Conservation (phyloP, 1,140 invertebrate species). For the Drosophila lacertosa region DNA sequence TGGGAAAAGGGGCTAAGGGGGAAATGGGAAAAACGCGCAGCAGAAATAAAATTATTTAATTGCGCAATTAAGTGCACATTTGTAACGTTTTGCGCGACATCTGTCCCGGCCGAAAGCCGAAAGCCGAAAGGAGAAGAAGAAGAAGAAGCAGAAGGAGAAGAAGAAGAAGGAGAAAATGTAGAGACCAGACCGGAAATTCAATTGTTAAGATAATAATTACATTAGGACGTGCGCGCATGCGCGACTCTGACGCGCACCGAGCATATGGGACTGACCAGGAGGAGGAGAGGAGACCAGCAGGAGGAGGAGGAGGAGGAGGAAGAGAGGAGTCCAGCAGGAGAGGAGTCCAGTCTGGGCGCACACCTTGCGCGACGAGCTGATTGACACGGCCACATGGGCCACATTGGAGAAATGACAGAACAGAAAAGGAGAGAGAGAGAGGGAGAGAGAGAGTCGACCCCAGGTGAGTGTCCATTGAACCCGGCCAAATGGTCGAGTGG, state of each 20-base stretch:
- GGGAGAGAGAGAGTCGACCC: slow-evolving; percentile 10
- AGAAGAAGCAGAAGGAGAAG: slow-evolving; percentile 39
- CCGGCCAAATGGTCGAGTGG: slow-evolving; percentile 64
- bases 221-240: slow-evolving; percentile 83
- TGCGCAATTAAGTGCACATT: slow-evolving; percentile 83
- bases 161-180: slow-evolving; percentile 18
- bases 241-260: slow-evolving; percentile 56
- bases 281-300: slow-evolving; percentile 12
- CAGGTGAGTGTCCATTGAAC: slow-evolving; percentile 71
- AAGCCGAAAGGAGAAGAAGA: too few relatives aligned
- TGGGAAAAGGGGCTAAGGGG: too few relatives aligned
- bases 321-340: slow-evolving; percentile 11
- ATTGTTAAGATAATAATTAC: slow-evolving; percentile 84
- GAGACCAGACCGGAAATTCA: slow-evolving; percentile 78
- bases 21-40: slow-evolving; percentile 44
- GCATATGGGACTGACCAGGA: slow-evolving; percentile 50
- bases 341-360: slow-evolving; percentile 45
- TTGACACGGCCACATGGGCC: slow-evolving; percentile 81
- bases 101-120: slow-evolving; percentile 70
- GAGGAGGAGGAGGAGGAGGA: too few relatives aligned
- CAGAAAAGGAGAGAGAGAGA: too few relatives aligned
- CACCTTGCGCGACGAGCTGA: slow-evolving; percentile 81
- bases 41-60: slow-evolving; percentile 83
- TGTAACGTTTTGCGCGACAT: slow-evolving; percentile 84
- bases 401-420: too few relatives aligned